Conservation (phyloP, 2,797 vertebrate species). For the Bradypus variegatus region DNA sequence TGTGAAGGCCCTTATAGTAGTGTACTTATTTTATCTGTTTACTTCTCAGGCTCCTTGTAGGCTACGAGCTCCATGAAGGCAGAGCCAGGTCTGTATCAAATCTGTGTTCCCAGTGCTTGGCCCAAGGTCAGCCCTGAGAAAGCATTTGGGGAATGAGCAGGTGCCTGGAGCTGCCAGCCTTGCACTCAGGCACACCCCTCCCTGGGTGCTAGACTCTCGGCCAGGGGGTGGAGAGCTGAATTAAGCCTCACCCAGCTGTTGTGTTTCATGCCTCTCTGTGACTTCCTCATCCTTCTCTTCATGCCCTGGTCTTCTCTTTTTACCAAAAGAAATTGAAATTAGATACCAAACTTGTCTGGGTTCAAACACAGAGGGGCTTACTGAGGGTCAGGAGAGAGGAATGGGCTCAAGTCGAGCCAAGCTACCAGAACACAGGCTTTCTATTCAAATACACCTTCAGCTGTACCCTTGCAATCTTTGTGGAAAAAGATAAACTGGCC, state of each 20-base stretch:
- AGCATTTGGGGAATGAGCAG: background rate
- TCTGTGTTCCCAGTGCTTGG: background rate
- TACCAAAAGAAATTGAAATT: conserved; percentile 13
- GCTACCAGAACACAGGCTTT: background rate
- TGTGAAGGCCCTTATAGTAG: background rate
- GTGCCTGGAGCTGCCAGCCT: background rate
- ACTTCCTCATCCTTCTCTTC: conserved; percentile 3
- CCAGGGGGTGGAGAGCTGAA: background rate
- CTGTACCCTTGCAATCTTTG: background rate
- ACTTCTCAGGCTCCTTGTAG: background rate
- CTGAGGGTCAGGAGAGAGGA: background rate
- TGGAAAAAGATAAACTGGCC: background rate
- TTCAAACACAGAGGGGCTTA: background rate
- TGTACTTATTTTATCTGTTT: background rate
- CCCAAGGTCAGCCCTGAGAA: background rate
- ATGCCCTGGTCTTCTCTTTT: background rate
- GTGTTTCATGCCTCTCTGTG: background rate
- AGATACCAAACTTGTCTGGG: background rate
- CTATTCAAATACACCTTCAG: background rate
- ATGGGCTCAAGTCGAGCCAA: background rate
- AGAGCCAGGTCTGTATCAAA: background rate
- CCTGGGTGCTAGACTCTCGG: background rate
- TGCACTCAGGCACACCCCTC: background rate
- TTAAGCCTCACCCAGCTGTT: background rate
- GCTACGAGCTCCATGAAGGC: background rate